These are phyloP conservation scores for Caenorhabditis wallacei DNA, from an alignment of 2,888 invertebrate genomes.

Conservation along the genomic window DNA sequence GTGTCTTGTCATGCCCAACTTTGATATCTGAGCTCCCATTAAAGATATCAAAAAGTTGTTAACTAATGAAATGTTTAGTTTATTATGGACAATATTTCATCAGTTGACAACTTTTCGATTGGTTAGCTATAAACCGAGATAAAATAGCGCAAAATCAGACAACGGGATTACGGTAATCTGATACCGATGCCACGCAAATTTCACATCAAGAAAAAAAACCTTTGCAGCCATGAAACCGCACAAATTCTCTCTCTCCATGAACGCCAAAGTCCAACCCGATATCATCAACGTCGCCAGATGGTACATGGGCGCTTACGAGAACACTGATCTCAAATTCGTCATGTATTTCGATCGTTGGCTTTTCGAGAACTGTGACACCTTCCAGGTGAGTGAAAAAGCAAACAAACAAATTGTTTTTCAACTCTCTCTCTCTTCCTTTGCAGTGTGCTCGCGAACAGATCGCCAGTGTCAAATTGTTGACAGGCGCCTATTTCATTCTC, in stretches of 20 bases:
- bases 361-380: conserved; percentile 70
- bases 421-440: too few relatives aligned
- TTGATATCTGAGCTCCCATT: too few relatives aligned
- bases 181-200: too few relatives aligned
- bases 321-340: conserved; percentile 73
- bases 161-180: too few relatives aligned
- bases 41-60: too few relatives aligned
- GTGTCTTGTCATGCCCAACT: too few relatives aligned
- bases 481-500: conserved; percentile 75
- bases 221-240: conserved; percentile 74
- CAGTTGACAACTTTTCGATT: too few relatives aligned
- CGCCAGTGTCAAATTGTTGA: conserved; percentile 66
- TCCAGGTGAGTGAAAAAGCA: conserved; percentile 55
- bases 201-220: too few relatives aligned
- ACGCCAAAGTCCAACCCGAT: conserved; percentile 75
- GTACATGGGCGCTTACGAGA: conserved; percentile 67
- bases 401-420: conserved; percentile 17
- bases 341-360: conserved; percentile 77
- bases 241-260: conserved; percentile 76
- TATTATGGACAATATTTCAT: too few relatives aligned
- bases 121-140: too few relatives aligned
- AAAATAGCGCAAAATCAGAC: too few relatives aligned
- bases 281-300: conserved; percentile 69
- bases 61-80: too few relatives aligned
- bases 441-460: conserved; percentile 74